These are phyloP conservation scores for Rhyacichthys aspro DNA, from an alignment of 2,797 vertebrate genomes.

Conservation along the genomic window DNA sequence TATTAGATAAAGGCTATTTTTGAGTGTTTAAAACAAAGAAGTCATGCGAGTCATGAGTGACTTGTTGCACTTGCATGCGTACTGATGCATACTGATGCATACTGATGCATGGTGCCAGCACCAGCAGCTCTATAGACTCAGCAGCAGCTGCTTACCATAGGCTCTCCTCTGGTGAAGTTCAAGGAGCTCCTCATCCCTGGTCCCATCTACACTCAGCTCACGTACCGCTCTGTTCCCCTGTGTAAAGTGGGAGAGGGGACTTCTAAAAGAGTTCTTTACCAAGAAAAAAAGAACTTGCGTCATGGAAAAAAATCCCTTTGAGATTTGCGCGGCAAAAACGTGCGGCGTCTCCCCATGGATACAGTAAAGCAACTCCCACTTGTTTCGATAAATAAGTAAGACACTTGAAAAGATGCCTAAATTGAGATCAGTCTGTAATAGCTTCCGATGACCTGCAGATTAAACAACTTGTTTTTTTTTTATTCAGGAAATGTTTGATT, in stretches of 20 bases:
- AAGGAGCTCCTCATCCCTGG: conserved; percentile 58
- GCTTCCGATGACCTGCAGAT: too few species aligned
- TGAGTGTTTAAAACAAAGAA: neutral
- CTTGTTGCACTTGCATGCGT: neutral
- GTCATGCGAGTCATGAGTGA: neutral
- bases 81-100: conserved; percentile 26
- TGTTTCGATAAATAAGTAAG: neutral
- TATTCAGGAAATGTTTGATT: too few species aligned
- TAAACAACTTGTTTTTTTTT: too few species aligned
- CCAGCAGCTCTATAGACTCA: conserved; percentile 11
- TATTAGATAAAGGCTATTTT: neutral
- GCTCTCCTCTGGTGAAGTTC: conserved; percentile 53
- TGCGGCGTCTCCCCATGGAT: conserved; percentile 9
- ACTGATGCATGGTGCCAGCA: conserved; percentile 24
- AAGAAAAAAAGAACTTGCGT: conserved; percentile 82
- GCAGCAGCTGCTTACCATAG: conserved; percentile 45
- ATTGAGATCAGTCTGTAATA: neutral
- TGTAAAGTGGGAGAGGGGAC: conserved; percentile 55
- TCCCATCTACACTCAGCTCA: conserved; percentile 80
- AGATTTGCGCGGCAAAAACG: conserved; percentile 53
- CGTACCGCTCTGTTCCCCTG: conserved; percentile 72
- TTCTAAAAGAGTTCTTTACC: conserved; percentile 32
- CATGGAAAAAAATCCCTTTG: conserved; percentile 82
- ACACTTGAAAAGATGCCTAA: neutral
- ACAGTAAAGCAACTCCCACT: conserved; percentile 3